phyloP scores from a whole-genome alignment of 2,797 vertebrate genomes.

The Gymnodraco acuticeps region DNA sequence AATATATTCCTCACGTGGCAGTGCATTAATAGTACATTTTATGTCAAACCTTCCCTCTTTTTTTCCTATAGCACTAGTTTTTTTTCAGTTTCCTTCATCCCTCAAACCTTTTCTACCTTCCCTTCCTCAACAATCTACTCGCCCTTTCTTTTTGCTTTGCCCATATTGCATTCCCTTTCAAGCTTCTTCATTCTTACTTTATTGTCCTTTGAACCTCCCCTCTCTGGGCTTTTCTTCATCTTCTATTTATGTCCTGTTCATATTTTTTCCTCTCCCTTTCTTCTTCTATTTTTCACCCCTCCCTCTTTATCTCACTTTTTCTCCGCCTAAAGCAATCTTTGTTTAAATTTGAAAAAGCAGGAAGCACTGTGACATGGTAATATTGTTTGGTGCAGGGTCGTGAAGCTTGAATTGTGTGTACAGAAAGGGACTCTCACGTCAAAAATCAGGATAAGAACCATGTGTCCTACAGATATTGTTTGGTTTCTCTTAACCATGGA shows the following conservation, averaged over 20 bases:
- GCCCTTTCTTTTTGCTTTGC: accelerated
- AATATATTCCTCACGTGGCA: slow-evolving; percentile 17
- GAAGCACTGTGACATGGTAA: background rate
- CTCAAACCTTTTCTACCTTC: background rate
- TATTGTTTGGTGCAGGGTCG: no score
- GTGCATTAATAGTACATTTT: slow-evolving; percentile 16
- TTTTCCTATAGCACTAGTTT: background rate
- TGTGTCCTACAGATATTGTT: no score
- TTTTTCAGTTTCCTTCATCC: background rate
- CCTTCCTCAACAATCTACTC: background rate
- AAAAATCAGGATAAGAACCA: background rate
- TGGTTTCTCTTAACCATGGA: no score
- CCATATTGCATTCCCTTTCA: background rate
- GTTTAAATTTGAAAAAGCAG: background rate
- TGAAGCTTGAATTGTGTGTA: no score
- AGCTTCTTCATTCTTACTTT: background rate
- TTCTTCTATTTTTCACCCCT: slow-evolving; percentile 1
- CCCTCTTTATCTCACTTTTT: background rate
- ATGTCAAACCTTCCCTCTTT: background rate
- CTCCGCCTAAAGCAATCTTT: background rate
- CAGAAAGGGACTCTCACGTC: background rate
- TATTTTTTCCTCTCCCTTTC: background rate
- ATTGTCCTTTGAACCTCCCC: no score
- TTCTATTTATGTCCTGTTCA: background rate
- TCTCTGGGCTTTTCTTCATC: background rate